These are phyloP conservation scores for Melanostoma scalare DNA, from an alignment of 2,888 invertebrate genomes.

Conservation along the genomic window DNA sequence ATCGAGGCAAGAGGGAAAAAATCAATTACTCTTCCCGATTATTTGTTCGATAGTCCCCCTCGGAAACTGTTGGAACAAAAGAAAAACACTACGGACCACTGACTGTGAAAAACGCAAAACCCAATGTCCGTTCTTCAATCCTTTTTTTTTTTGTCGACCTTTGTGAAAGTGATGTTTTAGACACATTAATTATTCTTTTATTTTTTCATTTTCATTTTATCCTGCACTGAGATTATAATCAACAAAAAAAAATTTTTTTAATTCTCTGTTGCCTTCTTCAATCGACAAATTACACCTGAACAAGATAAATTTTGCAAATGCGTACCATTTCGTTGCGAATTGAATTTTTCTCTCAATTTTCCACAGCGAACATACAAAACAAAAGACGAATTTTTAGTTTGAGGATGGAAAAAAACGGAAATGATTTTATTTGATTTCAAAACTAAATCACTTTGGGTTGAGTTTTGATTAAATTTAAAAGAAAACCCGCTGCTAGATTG, in stretches of 20 bases:
- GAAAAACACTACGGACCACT: constrained; percentile 20
- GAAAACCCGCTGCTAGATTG: constrained; percentile 66
- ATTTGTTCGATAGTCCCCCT: constrained; percentile 63
- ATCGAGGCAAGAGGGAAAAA: constrained; percentile 44
- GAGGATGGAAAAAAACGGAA: constrained; percentile 53
- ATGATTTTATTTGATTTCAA: constrained; percentile 43
- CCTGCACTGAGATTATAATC: constrained; percentile 17
- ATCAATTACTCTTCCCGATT: constrained; percentile 58
- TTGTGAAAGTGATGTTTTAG: not conserved
- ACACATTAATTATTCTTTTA: constrained; percentile 2
- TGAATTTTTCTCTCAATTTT: constrained; percentile 55
- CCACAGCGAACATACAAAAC: constrained; percentile 68
- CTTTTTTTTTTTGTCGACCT: not conserved
- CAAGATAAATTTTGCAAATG: constrained; percentile 69
- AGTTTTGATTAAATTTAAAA: constrained; percentile 65
- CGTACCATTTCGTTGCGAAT: constrained; percentile 71
- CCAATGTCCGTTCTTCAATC: constrained; percentile 3
- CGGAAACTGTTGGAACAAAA: constrained; percentile 39
- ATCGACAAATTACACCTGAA: constrained; percentile 56
- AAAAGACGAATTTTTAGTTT: constrained; percentile 48
- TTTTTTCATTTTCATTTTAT: constrained; percentile 21
- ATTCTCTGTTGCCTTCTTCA: constrained; percentile 28
- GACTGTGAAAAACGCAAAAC: not conserved
- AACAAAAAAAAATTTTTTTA: constrained; percentile 58
- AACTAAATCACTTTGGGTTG: constrained; percentile 61